Evolutionary conservation across 2,113 vertebrate genomes (phyloP).

Genomic region (human (Homo sapiens)): DNA sequence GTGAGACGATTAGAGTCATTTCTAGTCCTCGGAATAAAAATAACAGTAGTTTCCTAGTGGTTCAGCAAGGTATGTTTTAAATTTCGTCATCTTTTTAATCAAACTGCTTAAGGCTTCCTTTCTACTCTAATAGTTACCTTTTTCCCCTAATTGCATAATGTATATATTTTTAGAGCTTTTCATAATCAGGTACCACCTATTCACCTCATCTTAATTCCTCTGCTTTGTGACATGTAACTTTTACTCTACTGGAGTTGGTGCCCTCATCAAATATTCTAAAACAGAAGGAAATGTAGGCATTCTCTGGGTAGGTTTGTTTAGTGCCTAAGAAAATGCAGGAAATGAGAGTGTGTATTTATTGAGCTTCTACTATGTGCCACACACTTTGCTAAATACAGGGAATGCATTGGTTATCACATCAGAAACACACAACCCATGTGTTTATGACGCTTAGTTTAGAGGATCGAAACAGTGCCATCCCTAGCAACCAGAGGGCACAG

Average conservation of each 20-base stretch:
- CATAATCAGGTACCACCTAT: constrained; percentile 57
- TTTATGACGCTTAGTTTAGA: neutral
- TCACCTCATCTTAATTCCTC: constrained; percentile 49
- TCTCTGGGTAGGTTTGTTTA: neutral
- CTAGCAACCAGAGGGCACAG: neutral
- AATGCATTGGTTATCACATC: neutral
- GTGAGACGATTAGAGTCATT: constrained; percentile 4
- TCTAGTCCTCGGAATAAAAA: constrained; percentile 60
- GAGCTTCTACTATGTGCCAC: neutral
- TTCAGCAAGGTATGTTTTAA: constrained; percentile 45
- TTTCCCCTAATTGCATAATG: constrained; percentile 10
- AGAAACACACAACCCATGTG: neutral
- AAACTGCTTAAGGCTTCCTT: constrained; percentile 43
- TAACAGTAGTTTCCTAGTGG: constrained; percentile 42
- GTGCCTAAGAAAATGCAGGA: neutral
- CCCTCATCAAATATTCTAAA: constrained; percentile 16
- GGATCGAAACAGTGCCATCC: neutral
- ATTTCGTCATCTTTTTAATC: constrained; percentile 58
- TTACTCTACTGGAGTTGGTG: constrained; percentile 12
- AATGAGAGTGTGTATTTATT: neutral
- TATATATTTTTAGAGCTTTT: constrained; percentile 61
- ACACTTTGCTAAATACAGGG: neutral
- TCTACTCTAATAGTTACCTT: neutral
- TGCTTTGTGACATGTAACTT: constrained; percentile 39
- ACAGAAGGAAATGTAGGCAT: neutral